These are phyloP conservation scores for Aromia moschata DNA, from an alignment of 2,888 invertebrate genomes.

Conservation along the genomic window DNA sequence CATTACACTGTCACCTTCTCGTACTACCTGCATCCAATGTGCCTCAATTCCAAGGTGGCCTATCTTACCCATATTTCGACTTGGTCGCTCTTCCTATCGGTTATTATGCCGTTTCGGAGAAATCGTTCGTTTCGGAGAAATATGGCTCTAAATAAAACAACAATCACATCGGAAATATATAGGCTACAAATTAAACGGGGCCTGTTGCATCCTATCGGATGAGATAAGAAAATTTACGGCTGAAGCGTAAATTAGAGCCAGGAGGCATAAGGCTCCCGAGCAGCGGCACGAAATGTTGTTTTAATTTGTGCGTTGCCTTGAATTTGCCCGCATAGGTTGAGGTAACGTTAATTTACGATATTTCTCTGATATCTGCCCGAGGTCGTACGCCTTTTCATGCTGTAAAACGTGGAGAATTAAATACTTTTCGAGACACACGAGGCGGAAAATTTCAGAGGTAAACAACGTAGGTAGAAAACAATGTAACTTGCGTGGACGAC, in stretches of 20 bases:
- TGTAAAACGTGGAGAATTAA: not conserved
- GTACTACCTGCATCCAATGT: too few relatives aligned
- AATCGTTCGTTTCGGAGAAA: too few relatives aligned
- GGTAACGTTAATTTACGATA: slow-evolving; percentile 5
- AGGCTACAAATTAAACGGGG: not conserved
- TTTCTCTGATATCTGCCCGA: not conserved
- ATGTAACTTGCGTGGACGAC: too few relatives aligned
- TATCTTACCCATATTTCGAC: too few relatives aligned
- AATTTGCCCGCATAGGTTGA: not conserved
- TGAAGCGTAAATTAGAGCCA: slow-evolving; percentile 1
- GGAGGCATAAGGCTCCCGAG: not conserved
- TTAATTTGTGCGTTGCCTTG: slow-evolving; percentile 8
- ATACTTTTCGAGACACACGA: not conserved
- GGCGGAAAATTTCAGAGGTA: not conserved
- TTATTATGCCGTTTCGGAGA: too few relatives aligned
- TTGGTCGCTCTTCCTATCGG: too few relatives aligned
- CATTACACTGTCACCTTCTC: too few relatives aligned
- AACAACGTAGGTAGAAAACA: too few relatives aligned
- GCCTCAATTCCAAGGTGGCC: too few relatives aligned
- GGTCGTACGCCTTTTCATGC: not conserved
- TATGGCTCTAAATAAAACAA: too few relatives aligned
- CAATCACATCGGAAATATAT: too few relatives aligned
- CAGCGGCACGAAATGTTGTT: slow-evolving; percentile 7
- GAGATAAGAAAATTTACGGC: slow-evolving; percentile 5
- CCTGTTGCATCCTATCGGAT: not conserved